Evolutionary conservation across 2,113 vertebrate species (phyloP).

Genomic region (Apistogramma diplotaenia): DNA sequence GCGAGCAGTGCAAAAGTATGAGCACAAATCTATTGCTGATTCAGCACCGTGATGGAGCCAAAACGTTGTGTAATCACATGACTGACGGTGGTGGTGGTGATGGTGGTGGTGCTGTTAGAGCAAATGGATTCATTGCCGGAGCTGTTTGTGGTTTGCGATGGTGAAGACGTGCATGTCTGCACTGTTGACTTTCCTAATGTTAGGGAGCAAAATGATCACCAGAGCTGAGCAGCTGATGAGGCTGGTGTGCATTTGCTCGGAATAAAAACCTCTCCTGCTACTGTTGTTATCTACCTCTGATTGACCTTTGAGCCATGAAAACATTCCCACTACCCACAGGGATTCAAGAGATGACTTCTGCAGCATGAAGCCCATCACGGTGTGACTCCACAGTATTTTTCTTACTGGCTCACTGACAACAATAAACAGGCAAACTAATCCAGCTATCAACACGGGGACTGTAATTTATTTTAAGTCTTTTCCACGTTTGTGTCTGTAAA

Average conservation of each 20-base stretch:
- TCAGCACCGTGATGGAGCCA: constrained; percentile 1
- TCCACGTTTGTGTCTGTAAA: not conserved
- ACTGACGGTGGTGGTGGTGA: too few species aligned
- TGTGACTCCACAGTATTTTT: not conserved
- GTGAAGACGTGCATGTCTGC: constrained; percentile 7
- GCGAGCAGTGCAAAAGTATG: constrained; percentile 4
- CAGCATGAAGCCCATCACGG: not conserved
- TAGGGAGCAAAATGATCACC: not conserved
- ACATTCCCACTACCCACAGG: not conserved
- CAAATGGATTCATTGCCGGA: constrained; percentile 31
- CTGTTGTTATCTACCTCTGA: not conserved
- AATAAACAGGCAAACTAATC: not conserved
- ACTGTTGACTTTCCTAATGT: constrained; percentile 4
- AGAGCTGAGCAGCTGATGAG: not conserved
- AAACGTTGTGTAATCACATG: constrained; percentile 32
- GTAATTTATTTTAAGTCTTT: not conserved
- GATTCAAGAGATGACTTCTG: not conserved
- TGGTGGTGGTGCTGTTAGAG: too few species aligned
- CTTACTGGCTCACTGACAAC: not conserved
- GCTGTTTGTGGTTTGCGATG: constrained; percentile 23
- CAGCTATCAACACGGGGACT: not conserved
- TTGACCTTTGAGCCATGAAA: not conserved
- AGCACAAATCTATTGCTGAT: constrained; percentile 27
- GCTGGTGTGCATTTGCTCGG: not conserved
- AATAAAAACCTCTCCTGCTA: not conserved